phyloP scores from a whole-genome alignment of 2,888 invertebrate genomes.

The Volucella inanis region DNA sequence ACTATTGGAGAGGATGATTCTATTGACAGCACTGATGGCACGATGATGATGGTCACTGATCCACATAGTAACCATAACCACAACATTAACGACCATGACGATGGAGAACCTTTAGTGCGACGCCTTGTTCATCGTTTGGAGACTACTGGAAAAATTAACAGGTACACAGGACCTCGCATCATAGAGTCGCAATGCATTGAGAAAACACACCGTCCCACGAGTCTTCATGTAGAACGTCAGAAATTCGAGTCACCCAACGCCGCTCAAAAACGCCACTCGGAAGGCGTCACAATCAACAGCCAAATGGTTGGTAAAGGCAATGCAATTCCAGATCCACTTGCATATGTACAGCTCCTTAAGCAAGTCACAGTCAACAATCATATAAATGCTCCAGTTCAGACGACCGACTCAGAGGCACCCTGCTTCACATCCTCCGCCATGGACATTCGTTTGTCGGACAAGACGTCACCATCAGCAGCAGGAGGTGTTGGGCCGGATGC shows the following conservation, averaged over 20 bases:
- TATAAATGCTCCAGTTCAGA: slow-evolving; percentile 78
- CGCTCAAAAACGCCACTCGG: slow-evolving; percentile 49
- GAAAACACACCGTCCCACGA: slow-evolving; percentile 71
- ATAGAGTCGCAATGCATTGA: slow-evolving; percentile 78
- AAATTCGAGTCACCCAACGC: slow-evolving; percentile 48
- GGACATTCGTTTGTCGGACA: slow-evolving; percentile 79
- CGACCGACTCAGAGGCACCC: slow-evolving; percentile 41
- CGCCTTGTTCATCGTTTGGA: slow-evolving; percentile 82
- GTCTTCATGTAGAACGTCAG: slow-evolving; percentile 54
- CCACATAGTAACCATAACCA: slow-evolving; percentile 28
- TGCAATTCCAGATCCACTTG: slow-evolving; percentile 48
- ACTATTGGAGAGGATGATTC: slow-evolving; percentile 65
- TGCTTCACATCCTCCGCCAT: slow-evolving; percentile 77
- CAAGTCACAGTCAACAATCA: slow-evolving; percentile 83
- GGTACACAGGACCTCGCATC: slow-evolving; percentile 76
- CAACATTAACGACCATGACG: slow-evolving; percentile 59
- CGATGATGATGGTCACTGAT: background rate
- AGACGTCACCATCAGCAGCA: slow-evolving; percentile 1
- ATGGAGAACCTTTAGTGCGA: slow-evolving; percentile 81
- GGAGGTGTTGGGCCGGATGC: slow-evolving; percentile 36
- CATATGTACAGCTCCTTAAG: slow-evolving; percentile 75
- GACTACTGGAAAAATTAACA: slow-evolving; percentile 76
- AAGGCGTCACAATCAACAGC: slow-evolving; percentile 83
- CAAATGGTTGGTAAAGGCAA: slow-evolving; percentile 80
- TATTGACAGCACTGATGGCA: slow-evolving; percentile 17